Evolutionary conservation across 2,113 vertebrate species (phyloP).

Genomic region (Vombatus ursinus): DNA sequence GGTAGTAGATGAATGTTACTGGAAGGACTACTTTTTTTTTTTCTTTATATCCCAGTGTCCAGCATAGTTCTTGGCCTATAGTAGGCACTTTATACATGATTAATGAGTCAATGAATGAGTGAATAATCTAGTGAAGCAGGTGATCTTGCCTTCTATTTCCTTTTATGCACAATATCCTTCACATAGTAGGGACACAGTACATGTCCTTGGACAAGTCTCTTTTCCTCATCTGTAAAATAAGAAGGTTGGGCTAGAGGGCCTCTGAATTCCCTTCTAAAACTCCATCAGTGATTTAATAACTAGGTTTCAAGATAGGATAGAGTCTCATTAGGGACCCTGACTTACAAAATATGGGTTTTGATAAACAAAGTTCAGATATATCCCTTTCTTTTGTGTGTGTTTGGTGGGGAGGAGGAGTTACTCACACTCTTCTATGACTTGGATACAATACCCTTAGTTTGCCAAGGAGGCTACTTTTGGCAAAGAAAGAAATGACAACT

Average conservation of each 20-base stretch:
- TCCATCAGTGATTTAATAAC: too few species aligned
- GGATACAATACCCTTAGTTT: not conserved
- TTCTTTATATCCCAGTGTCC: not conserved
- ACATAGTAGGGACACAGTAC: not conserved
- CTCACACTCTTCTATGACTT: not conserved
- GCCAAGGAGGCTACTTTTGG: not conserved
- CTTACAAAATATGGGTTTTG: not conserved
- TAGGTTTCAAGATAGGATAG: not conserved
- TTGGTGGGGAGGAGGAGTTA: too few species aligned
- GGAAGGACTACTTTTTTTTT: not conserved
- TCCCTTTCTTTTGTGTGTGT: not conserved
- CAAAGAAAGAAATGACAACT: not conserved
- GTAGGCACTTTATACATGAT: not conserved
- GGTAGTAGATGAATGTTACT: not conserved
- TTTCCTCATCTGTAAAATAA: not conserved
- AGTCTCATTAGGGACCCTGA: not conserved
- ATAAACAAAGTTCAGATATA: not conserved
- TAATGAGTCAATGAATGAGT: not conserved
- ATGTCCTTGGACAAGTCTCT: not conserved
- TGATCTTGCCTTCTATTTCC: not conserved
- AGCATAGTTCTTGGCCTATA: not conserved
- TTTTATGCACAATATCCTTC: not conserved
- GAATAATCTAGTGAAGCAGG: not conserved
- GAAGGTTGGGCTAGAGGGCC: not conserved
- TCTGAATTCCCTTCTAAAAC: not conserved